Base-by-base conservation (phyloP, 2,797 vertebrate species). In the Alectoris magna region DNA sequence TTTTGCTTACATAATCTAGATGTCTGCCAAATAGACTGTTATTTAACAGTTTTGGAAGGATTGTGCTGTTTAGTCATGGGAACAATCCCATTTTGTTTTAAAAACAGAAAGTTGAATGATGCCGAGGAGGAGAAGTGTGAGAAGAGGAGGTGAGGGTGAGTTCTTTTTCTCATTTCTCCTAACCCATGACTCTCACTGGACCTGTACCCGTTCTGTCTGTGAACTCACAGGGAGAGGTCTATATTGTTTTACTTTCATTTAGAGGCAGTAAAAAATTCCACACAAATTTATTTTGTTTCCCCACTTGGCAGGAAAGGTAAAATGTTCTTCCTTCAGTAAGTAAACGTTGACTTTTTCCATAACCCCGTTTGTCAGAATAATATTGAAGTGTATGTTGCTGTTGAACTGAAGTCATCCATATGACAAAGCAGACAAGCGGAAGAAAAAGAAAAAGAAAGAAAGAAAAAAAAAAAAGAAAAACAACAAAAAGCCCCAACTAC, bases 311-410 rank as follows among this genome's bases (percentile, higher is more conserved):
- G 63, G 36, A 70, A 93, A 94, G 95, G 92, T 94, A 94, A 51
- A 76, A 67, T 92, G 91, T 92, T 92, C 87, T 93, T 78, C 67
- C 38, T 48, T 85, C 87, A 94, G 22, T 84, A 89, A 96, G 90
- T 94, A 95, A 96, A 93, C 83, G 84, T 67, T 92, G 94, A 90
- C 87, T 90, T 93, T 91, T 93, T 89, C 89, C 87, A 90, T 96
- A 93, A 93, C 83, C 92, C 87, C 70, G 69, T 68, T 67, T 92
- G 85, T 94, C 85, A 90, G 84, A 95, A 78, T 72, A 63, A 24
- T 81, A 92, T 92, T 79, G 72, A 41, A 86, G 46, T 91, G 67
- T 85, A 88, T 81, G 73, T 84, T 86, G 63, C 89, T 59, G 72
- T 69, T 87, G 94, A 94, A 88, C 13, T 91, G 91, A 96, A 91